These are phyloP conservation scores for Patiria pectinifera DNA, from an alignment of 53 echinoderm and acorn worm species.

Conservation along the genomic window DNA sequence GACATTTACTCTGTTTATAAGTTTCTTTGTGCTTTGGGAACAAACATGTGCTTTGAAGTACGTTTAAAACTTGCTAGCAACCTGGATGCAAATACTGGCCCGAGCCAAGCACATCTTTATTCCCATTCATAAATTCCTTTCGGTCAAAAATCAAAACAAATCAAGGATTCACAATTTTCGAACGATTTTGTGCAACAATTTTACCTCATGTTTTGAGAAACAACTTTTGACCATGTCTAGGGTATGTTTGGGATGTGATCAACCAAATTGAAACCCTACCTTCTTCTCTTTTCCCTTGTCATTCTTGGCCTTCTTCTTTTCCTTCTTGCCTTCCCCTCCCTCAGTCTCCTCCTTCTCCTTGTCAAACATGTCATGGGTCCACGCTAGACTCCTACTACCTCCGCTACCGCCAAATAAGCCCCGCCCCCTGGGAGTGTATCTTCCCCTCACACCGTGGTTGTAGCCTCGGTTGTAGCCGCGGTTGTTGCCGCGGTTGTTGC, in stretches of 20 bases:
- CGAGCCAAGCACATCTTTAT: too few relatives aligned
- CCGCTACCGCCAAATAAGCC: neutral
- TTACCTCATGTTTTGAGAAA: too few relatives aligned
- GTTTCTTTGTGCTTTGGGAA: too few relatives aligned
- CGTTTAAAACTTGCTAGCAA: too few relatives aligned
- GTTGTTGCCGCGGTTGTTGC: neutral
- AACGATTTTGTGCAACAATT: too few relatives aligned
- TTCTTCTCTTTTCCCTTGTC: constrained; percentile 47
- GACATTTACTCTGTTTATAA: too few relatives aligned
- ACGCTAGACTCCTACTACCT: constrained; percentile 17
- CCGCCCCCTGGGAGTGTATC: constrained; percentile 10
- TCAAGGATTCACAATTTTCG: too few relatives aligned
- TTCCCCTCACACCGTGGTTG: constrained; percentile 18
- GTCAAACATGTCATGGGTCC: constrained; percentile 68
- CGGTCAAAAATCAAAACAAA: too few relatives aligned
- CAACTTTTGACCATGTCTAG: too few relatives aligned
- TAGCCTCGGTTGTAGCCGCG: neutral
- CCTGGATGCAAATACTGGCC: too few relatives aligned
- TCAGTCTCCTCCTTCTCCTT: constrained; percentile 27
- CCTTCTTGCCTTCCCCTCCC: constrained; percentile 3
- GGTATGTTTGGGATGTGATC: neutral
- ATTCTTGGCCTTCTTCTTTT: constrained; percentile 21
- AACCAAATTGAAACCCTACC: neutral
- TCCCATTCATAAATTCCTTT: too few relatives aligned
- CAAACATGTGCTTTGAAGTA: too few relatives aligned